Percentiles rank a stretch among this genome's conserved stretches.
Conservation (phyloP, 1,140 invertebrate genomes). For the Gonioctena quinquepunctata region DNA sequence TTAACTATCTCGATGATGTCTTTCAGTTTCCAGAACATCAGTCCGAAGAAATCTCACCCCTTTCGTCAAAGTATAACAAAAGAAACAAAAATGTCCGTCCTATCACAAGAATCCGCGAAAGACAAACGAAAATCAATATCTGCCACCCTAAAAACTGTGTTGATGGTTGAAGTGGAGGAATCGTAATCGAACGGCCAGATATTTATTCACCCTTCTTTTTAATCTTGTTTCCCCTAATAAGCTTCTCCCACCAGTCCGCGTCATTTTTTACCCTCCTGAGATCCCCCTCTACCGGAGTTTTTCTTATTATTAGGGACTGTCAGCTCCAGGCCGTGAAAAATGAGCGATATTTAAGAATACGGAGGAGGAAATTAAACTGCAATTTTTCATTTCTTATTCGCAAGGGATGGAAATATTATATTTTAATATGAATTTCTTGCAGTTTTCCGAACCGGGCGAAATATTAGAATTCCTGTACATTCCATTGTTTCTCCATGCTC, state of each 20-base stretch:
- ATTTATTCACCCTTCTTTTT: slow-evolving; percentile 21
- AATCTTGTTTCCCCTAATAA: slow-evolving; percentile 25
- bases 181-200: slow-evolving; percentile 20
- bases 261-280: slow-evolving; percentile 13
- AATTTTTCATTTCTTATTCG: slow-evolving; percentile 24
- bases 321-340: slow-evolving; percentile 26
- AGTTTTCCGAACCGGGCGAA: neutral
- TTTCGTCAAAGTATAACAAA: neutral
- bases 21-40: too few species aligned
- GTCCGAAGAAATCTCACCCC: neutral
- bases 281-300: slow-evolving; percentile 4
- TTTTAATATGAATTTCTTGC: slow-evolving; percentile 6
- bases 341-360: slow-evolving; percentile 26
- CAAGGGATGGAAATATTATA: neutral
- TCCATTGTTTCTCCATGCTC: neutral
- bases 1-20: too few species aligned
- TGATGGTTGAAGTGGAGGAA: slow-evolving; percentile 22
- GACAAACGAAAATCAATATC: slow-evolving; percentile 9
- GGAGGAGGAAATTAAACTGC: slow-evolving; percentile 21
- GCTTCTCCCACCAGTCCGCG: slow-evolving; percentile 9
- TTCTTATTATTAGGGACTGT: slow-evolving; percentile 24
- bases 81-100: slow-evolving; percentile 1
- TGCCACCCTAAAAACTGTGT: slow-evolving; percentile 18
- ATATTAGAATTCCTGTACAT: neutral
- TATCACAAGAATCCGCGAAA: slow-evolving; percentile 1